Base-by-base conservation (phyloP, 2,797 vertebrate species). In the Petrocephalus sullivani region DNA sequence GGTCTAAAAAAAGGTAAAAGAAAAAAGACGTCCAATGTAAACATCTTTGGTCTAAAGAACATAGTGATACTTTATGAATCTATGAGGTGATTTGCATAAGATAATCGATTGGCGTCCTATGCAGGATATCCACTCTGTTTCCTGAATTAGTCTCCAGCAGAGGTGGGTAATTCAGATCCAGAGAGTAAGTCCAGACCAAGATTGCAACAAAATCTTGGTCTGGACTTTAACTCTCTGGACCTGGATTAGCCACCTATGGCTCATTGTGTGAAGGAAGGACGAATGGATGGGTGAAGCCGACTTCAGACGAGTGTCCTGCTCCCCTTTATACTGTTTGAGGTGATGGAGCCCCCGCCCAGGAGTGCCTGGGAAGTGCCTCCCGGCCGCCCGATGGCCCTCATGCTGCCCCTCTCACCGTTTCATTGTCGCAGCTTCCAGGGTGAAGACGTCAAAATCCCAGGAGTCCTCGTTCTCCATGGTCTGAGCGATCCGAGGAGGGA, bases 381-480 rank as follows among this genome's bases (percentile, higher is more conserved):
- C 4, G 41, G 56, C 54, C 9, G n/a, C 37, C 57, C 9, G 2
- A 10, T 0, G 21, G 12, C n/a, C 19, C 5, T 21, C n/a, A 46
- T 37, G 60, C 23, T 41, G 33, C 53, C n/a, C 1, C 46, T 92
- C 95, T 93, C 90, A 98, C 98, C 98, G 96, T 93, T 97, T 98
- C 92, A 98, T 94, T 84, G 97, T 98, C 81, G 97, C 97, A 60
- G 96, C 95, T 94, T 99, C 98, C 91, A 99, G 94, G 92, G 96
- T 97, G 94, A 99, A 97, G 91, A 99, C 96, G 92, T 98, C 95
- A 88, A 99, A 99, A 92, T 99, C 98, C 98, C 98, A 99, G 8
- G 94, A 94, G 60, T 98, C 97, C 89, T 98, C 98, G 2, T 97
- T 97, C 91, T 98, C 97, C 96, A 99, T 97, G 46, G 97, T 97